phyloP scores from a whole-genome alignment of 1,140 invertebrate species.

The Drosophila pallidifrons region DNA sequence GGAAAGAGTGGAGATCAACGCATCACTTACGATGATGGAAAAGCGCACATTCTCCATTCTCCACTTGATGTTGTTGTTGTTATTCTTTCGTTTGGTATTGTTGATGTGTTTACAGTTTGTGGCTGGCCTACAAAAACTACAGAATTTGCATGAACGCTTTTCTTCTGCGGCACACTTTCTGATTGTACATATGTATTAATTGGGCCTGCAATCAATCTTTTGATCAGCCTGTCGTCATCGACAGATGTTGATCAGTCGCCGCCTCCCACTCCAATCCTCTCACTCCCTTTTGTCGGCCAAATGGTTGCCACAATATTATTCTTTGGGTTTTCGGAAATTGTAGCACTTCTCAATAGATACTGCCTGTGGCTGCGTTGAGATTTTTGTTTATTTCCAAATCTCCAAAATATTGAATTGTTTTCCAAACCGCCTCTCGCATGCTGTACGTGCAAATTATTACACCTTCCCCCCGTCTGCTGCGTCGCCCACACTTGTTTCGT shows the following conservation, averaged over 20 bases:
- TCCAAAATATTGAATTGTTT: conserved; percentile 64
- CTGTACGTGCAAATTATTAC: conserved; percentile 62
- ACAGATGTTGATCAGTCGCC: conserved; percentile 19
- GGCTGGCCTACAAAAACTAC: conserved; percentile 63
- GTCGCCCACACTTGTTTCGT: neutral
- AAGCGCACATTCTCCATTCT: conserved; percentile 84
- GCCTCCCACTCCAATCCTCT: neutral
- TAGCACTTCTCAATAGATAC: conserved; percentile 36
- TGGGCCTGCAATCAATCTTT: conserved; percentile 44
- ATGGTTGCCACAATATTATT: conserved; percentile 32
- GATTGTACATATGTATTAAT: neutral
- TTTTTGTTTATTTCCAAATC: conserved; percentile 72
- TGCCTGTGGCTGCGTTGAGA: conserved; percentile 4
- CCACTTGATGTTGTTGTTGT: conserved; percentile 27
- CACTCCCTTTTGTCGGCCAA: neutral
- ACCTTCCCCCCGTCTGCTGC: neutral
- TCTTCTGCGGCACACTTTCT: conserved; percentile 9
- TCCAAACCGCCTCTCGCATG: conserved; percentile 38
- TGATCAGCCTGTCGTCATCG: conserved; percentile 36
- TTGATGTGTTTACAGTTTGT: conserved; percentile 30
- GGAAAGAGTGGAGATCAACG: neutral
- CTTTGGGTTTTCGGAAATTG: conserved; percentile 17
- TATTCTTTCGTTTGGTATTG: conserved; percentile 13
- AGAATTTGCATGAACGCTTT: conserved; percentile 23
- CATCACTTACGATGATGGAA: conserved; percentile 82